Evolutionary conservation across 2,888 invertebrate genomes (phyloP).

Genomic region (Ichneumoninae sp.): DNA sequence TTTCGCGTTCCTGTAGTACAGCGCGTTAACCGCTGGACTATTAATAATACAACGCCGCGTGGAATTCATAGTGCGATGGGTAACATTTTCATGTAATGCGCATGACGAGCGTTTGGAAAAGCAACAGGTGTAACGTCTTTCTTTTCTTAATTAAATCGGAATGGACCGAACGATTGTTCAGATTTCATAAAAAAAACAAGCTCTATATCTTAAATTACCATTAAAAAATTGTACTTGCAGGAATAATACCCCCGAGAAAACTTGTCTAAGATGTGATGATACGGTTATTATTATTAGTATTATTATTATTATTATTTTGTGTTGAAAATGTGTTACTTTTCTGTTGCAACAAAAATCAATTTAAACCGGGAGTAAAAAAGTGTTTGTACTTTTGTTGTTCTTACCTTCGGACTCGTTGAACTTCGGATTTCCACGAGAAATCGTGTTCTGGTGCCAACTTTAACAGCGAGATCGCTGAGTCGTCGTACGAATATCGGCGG

Average conservation of each 20-base stretch:
- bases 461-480: conserved; percentile 93
- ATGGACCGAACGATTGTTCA: background rate
- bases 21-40: conserved; percentile 47
- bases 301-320: background rate
- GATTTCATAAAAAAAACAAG: too few species aligned
- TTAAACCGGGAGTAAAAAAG: background rate
- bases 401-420: conserved; percentile 91
- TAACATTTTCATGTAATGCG: background rate
- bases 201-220: too few species aligned
- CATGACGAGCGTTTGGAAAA: conserved; percentile 5
- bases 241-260: too few species aligned
- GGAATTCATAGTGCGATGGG: conserved; percentile 37
- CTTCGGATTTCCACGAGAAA: conserved; percentile 94
- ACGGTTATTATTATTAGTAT: background rate
- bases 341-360: background rate
- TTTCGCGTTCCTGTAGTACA: conserved; percentile 48
- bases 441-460: conserved; percentile 94
- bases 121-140: conserved; percentile 13
- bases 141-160: too few species aligned
- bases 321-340: background rate
- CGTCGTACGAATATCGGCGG: conserved; percentile 94
- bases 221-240: background rate
- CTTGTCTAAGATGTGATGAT: too few species aligned
- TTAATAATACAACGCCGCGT: conserved; percentile 48
- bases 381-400: background rate